Conservation (phyloP, 2,113 vertebrate genomes). For the Brachirus orientalis region DNA sequence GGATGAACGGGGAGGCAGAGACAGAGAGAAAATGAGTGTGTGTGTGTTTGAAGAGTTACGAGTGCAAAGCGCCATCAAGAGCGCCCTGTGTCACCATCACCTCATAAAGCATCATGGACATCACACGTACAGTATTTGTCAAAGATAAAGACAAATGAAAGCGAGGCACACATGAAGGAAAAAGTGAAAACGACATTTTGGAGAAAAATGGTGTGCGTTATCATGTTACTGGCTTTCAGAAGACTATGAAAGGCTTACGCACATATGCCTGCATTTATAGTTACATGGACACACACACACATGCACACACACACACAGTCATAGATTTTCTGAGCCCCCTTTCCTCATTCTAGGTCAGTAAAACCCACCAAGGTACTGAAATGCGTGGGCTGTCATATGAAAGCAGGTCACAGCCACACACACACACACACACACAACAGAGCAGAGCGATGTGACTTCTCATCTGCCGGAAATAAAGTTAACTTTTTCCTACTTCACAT, state of each 20-base stretch:
- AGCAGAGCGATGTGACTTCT: neutral
- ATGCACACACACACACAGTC: constrained; percentile 18
- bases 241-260: constrained; percentile 55
- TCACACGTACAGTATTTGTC: constrained; percentile 71
- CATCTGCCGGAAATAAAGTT: too few relatives aligned
- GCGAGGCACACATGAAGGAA: constrained; percentile 37
- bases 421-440: constrained; percentile 29
- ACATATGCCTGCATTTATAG: constrained; percentile 65
- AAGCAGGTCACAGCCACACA: constrained; percentile 72
- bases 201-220: constrained; percentile 71
- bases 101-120: constrained; percentile 81
- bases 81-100: constrained; percentile 74
- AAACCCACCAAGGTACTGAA: constrained; percentile 66
- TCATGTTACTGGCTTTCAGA: constrained; percentile 73
- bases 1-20: constrained; percentile 47
- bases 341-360: constrained; percentile 67
- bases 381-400: constrained; percentile 68
- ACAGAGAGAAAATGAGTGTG: constrained; percentile 20
- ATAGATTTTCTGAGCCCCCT: constrained; percentile 59
- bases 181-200: constrained; percentile 72
- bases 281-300: constrained; percentile 35
- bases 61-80: constrained; percentile 57
- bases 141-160: constrained; percentile 69
- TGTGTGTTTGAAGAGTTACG: constrained; percentile 10
- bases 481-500: too few relatives aligned